Evolutionary conservation across 2,113 vertebrate species (phyloP).

Genomic region (Onychorhynchus coronatus): DNA sequence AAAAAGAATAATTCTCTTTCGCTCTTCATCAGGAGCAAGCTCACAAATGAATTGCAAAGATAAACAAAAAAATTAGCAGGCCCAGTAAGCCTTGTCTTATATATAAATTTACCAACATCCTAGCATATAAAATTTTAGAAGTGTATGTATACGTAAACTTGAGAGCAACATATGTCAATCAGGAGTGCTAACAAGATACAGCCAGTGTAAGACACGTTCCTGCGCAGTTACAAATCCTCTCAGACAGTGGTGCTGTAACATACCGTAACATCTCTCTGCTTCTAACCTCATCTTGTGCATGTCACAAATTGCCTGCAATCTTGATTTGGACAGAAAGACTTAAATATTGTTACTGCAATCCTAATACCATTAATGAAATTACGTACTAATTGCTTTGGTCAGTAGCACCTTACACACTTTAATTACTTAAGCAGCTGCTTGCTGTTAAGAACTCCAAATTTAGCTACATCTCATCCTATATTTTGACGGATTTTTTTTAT

Average conservation of each 20-base stretch:
- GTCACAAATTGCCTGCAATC: not conserved
- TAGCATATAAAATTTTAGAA: not conserved
- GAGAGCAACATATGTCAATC: not conserved
- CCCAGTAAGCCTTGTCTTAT: not conserved
- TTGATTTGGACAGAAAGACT: conserved; percentile 52
- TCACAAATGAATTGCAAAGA: not conserved
- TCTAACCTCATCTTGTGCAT: not conserved
- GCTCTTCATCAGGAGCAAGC: not conserved
- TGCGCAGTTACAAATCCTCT: not conserved
- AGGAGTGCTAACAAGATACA: not conserved
- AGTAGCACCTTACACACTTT: conserved; percentile 10
- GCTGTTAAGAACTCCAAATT: conserved; percentile 30
- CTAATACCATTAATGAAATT: conserved; percentile 34
- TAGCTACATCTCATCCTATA: not conserved
- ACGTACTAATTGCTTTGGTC: conserved; percentile 45
- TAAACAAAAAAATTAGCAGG: conserved; percentile 1
- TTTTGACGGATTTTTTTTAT: not conserved
- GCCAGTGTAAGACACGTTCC: not conserved
- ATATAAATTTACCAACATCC: not conserved
- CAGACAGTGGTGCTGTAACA: conserved; percentile 37
- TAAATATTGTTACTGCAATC: conserved; percentile 36
- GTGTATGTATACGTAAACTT: not conserved
- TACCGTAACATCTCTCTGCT: not conserved
- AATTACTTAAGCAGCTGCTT: conserved; percentile 24
- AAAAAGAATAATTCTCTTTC: not conserved